Conservation (phyloP, 1,140 invertebrate species). For the Diabrotica virgifera region DNA sequence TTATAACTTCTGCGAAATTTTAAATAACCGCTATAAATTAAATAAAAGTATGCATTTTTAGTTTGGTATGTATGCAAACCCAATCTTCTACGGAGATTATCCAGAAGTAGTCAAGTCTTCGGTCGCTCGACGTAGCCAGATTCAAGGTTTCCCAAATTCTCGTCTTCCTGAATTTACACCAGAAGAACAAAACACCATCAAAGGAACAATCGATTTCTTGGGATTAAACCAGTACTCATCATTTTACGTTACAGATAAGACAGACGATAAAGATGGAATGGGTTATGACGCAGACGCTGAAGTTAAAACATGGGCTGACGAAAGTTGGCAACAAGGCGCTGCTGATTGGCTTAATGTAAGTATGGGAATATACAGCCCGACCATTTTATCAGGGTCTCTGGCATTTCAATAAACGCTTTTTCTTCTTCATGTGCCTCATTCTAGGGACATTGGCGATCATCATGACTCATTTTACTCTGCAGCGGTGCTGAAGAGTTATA, state of each 20-base stretch:
- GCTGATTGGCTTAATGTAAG: constrained; percentile 8
- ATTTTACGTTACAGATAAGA: not conserved
- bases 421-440: too few relatives aligned
- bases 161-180: constrained; percentile 52
- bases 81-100: constrained; percentile 57
- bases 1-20: too few relatives aligned
- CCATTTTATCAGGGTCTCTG: not conserved
- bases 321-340: constrained; percentile 11
- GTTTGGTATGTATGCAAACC: constrained; percentile 43
- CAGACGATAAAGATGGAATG: constrained; percentile 4
- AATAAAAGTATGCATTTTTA: not conserved
- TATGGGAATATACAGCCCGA: not conserved
- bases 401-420: too few relatives aligned
- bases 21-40: too few relatives aligned
- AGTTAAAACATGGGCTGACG: constrained; percentile 10
- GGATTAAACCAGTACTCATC: constrained; percentile 49
- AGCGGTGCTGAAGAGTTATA: too few relatives aligned
- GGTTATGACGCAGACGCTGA: constrained; percentile 18
- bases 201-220: constrained; percentile 41
- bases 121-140: constrained; percentile 49
- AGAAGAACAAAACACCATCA: constrained; percentile 48
- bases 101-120: constrained; percentile 51
- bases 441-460: too few relatives aligned
- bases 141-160: constrained; percentile 48
- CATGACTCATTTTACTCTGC: too few relatives aligned